Conservation (phyloP, 1,140 invertebrate species). For the Ectropis grisescens region DNA sequence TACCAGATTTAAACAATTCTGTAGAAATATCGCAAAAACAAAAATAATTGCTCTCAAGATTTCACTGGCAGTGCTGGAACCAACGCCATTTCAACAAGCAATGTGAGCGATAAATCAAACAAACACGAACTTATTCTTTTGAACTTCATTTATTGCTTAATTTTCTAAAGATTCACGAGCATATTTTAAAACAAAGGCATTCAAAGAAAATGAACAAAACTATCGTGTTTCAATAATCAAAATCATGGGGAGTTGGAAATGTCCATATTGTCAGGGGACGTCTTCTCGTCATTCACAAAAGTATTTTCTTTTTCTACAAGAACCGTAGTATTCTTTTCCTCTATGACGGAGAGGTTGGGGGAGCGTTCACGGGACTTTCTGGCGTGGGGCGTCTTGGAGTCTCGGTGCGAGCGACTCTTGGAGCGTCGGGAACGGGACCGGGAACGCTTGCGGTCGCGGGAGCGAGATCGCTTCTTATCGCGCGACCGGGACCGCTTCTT, state of each 20-base stretch:
- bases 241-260: conserved; percentile 64
- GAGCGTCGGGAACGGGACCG: conserved; percentile 47
- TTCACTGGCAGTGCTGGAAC: too few species aligned
- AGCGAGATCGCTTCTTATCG: conserved; percentile 58
- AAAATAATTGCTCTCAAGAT: too few species aligned
- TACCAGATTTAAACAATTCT: too few species aligned
- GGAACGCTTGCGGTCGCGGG: conserved; percentile 54
- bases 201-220: too few species aligned
- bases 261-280: conserved; percentile 68
- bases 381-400: conserved; percentile 50
- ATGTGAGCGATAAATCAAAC: too few species aligned
- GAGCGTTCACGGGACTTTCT: conserved; percentile 51
- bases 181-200: too few species aligned
- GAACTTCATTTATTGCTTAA: too few species aligned
- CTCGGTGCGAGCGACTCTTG: conserved; percentile 47
- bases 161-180: too few species aligned
- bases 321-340: conserved; percentile 44
- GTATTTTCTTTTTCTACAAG: conserved; percentile 26
- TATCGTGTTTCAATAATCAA: too few species aligned
- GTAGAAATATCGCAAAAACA: too few species aligned
- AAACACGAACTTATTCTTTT: too few species aligned
- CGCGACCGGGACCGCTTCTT: conserved; percentile 49
- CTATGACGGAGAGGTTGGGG: conserved; percentile 33
- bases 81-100: too few species aligned
- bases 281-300: conserved; percentile 47